A percentile compares a stretch with the other conserved stretches of the same genome.
phyloP scores from a whole-genome alignment of 2,888 invertebrate species.

The Capitulum mitella region DNA sequence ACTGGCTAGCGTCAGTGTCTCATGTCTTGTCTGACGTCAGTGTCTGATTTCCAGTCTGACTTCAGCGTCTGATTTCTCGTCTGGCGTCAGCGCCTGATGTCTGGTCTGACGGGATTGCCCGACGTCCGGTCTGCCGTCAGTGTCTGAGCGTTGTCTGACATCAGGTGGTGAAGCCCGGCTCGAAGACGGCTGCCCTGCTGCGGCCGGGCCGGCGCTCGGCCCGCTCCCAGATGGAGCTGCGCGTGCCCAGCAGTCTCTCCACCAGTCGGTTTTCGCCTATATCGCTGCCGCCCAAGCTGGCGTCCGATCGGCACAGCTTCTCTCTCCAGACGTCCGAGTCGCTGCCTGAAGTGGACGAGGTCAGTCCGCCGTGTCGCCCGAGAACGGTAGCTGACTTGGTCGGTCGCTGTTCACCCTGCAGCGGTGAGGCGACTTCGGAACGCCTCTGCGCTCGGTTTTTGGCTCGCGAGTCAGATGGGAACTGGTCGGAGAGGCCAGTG shows the following conservation, averaged over 20 bases:
- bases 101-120: too few species aligned
- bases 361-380: neutral
- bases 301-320: neutral
- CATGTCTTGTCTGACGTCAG: too few species aligned
- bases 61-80: constrained; percentile 24
- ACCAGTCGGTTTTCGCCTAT: neutral
- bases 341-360: neutral
- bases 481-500: neutral
- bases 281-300: neutral
- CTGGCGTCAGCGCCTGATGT: too few species aligned
- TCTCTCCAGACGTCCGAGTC: neutral
- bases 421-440: neutral
- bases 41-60: neutral
- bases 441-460: too few species aligned
- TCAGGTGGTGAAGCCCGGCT: constrained; percentile 32
- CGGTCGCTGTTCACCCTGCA: neutral
- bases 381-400: neutral
- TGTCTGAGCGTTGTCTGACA: neutral
- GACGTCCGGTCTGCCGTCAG: too few species aligned
- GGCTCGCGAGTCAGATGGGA: too few species aligned
- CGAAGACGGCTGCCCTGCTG: constrained; percentile 26
- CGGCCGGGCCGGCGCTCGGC: neutral
- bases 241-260: neutral
- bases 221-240: constrained; percentile 10
- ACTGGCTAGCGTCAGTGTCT: too few species aligned